These are phyloP conservation scores for Laspeyria flexula DNA, from an alignment of 2,888 invertebrate species.

Conservation along the genomic window DNA sequence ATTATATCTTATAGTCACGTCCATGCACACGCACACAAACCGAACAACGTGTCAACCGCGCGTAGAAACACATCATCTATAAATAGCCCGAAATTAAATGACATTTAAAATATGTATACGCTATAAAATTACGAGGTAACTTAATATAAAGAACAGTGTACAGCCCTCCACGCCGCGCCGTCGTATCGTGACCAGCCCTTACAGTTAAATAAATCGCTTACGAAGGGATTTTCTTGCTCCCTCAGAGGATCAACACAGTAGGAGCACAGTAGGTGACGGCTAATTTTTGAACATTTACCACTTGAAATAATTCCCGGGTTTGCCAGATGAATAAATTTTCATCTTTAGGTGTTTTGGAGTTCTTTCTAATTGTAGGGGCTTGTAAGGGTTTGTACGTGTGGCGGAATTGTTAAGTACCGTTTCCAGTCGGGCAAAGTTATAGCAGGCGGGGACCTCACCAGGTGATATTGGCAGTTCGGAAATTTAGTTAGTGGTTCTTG, in stretches of 20 bases:
- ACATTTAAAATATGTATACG: background rate
- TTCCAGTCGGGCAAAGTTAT: too few species aligned
- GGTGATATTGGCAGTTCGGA: too few species aligned
- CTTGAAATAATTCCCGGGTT: slow-evolving; percentile 5
- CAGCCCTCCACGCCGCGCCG: slow-evolving; percentile 18
- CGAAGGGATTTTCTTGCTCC: slow-evolving; percentile 4
- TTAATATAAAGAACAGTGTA: slow-evolving; percentile 16
- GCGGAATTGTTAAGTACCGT: too few species aligned
- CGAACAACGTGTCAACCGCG: too few species aligned
- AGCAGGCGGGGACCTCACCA: too few species aligned
- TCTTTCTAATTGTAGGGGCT: background rate
- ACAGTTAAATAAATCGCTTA: slow-evolving; percentile 10
- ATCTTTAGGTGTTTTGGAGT: background rate
- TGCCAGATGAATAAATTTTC: slow-evolving; percentile 4
- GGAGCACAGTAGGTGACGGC: slow-evolving; percentile 31
- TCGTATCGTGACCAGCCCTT: slow-evolving; percentile 8
- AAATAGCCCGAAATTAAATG: background rate
- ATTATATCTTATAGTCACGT: too few species aligned
- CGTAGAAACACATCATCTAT: too few species aligned
- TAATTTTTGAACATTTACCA: slow-evolving; percentile 28
- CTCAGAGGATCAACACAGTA: slow-evolving; percentile 26
- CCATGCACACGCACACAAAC: too few species aligned
- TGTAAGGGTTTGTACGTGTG: background rate
- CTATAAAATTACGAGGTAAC: slow-evolving; percentile 35
- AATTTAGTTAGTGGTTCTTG: too few species aligned